Evolutionary conservation across 2,888 invertebrate genomes (phyloP).

Genomic region (Heliconius aoede): DNA sequence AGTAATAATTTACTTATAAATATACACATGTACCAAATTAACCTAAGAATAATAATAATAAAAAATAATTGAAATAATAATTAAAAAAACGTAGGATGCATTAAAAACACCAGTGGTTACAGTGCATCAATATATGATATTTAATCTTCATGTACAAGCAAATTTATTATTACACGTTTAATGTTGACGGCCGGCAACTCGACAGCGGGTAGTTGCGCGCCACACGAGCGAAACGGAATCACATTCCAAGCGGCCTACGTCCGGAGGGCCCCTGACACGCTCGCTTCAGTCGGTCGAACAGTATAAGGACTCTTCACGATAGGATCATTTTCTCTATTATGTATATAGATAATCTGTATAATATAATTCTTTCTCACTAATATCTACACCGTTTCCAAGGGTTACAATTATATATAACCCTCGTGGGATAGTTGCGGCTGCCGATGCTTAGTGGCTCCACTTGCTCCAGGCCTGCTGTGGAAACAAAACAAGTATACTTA

Average conservation of each 20-base stretch:
- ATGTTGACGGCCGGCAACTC: slow-evolving; percentile 70
- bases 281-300: slow-evolving; percentile 79
- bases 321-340: slow-evolving; percentile 80
- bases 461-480: slow-evolving; percentile 77
- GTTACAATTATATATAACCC: slow-evolving; percentile 77
- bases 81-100: slow-evolving; percentile 69
- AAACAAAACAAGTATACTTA: background rate
- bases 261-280: slow-evolving; percentile 65
- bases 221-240: slow-evolving; percentile 78
- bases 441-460: slow-evolving; percentile 75
- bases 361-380: slow-evolving; percentile 83
- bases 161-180: slow-evolving; percentile 85
- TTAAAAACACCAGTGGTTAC: slow-evolving; percentile 82
- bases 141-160: slow-evolving; percentile 91
- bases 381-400: slow-evolving; percentile 82
- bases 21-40: slow-evolving; percentile 82
- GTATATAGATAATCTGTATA: slow-evolving; percentile 83
- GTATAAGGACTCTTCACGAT: slow-evolving; percentile 77
- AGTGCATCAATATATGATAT: slow-evolving; percentile 91
- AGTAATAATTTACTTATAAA: slow-evolving; percentile 82
- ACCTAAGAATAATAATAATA: slow-evolving; percentile 70
- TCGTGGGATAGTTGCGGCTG: slow-evolving; percentile 56
- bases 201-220: slow-evolving; percentile 74
- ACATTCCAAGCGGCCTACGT: slow-evolving; percentile 64
- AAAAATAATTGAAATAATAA: slow-evolving; percentile 52